Evolutionary conservation across 2,797 vertebrate genomes (phyloP).

Genomic region (Oophaga sylvatica): DNA sequence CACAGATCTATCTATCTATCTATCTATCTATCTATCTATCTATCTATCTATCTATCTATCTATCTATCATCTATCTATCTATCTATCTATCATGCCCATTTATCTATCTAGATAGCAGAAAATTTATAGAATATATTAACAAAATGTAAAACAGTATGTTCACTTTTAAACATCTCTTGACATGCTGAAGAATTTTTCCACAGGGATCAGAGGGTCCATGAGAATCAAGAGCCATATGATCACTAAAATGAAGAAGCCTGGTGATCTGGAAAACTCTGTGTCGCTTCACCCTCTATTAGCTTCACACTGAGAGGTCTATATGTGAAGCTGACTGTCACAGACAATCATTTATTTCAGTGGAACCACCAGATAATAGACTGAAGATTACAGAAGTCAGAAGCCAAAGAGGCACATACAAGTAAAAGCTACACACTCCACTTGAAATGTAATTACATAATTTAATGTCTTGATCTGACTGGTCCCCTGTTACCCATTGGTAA

Average conservation of each 20-base stretch:
- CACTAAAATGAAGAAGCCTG: background rate
- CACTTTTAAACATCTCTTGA: background rate
- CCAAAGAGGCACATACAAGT: background rate
- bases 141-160: background rate
- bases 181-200: background rate
- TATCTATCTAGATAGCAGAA: too few species aligned
- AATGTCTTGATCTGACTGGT: background rate
- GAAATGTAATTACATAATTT: background rate
- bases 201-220: background rate
- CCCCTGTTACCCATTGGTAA: background rate
- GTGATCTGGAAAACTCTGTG: background rate
- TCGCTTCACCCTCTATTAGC: slow-evolving; percentile 19
- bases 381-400: background rate
- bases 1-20: too few species aligned
- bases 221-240: slow-evolving; percentile 1
- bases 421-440: background rate
- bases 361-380: background rate
- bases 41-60: background rate
- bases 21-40: too few species aligned
- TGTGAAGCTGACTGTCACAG: slow-evolving; percentile 5
- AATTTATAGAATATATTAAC: too few species aligned
- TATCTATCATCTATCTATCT: background rate
- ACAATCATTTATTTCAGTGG: background rate
- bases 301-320: background rate
- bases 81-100: background rate